Evolutionary conservation across 2,113 vertebrate genomes (phyloP).

Genomic region (Edolisoma coerulescens): DNA sequence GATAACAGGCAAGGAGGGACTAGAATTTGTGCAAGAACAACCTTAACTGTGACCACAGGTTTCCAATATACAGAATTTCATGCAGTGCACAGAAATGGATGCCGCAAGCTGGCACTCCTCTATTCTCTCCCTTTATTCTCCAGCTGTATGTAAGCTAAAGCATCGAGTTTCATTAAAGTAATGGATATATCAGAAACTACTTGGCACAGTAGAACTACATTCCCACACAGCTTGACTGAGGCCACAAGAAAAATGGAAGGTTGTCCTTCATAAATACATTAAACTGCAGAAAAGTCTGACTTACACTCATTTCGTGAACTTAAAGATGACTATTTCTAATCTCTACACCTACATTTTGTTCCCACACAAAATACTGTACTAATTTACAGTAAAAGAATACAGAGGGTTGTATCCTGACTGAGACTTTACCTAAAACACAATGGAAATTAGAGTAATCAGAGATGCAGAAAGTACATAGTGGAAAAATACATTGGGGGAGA

Average conservation of each 20-base stretch:
- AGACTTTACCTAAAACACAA: background rate
- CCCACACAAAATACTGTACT: slow-evolving; percentile 6
- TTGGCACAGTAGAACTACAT: background rate
- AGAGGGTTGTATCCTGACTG: background rate
- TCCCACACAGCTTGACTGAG: background rate
- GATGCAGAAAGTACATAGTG: background rate
- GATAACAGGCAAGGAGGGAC: background rate
- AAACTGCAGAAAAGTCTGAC: background rate
- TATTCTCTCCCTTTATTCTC: background rate
- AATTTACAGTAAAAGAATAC: background rate
- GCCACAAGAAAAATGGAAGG: background rate
- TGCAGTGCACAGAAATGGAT: background rate
- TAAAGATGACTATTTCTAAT: slow-evolving; percentile 7
- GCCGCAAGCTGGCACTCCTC: background rate
- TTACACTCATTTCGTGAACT: slow-evolving; percentile 14
- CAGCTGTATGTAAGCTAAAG: background rate
- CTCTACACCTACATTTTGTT: background rate
- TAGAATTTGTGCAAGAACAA: background rate
- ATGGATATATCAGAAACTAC: background rate
- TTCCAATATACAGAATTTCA: background rate
- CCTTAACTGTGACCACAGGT: background rate
- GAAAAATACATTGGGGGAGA: background rate
- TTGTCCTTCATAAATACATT: slow-evolving; percentile 21
- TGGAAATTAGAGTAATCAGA: background rate
- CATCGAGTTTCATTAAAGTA: background rate